phyloP scores from a whole-genome alignment of 1,140 invertebrate genomes.

The Portunus trituberculatus region DNA sequence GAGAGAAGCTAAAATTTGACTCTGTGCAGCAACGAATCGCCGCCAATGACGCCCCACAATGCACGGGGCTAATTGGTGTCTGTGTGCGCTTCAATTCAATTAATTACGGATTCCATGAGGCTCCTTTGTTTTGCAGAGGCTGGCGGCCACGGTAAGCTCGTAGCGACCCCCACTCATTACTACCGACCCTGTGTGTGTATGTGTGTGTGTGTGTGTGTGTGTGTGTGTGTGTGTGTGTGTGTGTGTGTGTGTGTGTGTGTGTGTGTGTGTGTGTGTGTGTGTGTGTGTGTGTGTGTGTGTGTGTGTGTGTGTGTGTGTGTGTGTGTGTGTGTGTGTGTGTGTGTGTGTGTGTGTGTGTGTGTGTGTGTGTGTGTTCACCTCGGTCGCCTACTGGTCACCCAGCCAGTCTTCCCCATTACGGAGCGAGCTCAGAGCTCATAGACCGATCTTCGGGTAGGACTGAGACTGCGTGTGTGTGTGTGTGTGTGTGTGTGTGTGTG shows the following conservation, averaged over 20 bases:
- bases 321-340: no score
- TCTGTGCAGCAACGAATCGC: constrained; percentile 33
- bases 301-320: no score
- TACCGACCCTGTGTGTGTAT: not conserved
- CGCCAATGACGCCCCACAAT: constrained; percentile 51
- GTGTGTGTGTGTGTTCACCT: no score
- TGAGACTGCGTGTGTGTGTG: no score
- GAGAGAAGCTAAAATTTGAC: not conserved
- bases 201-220: not conserved
- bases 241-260: no score
- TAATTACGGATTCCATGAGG: constrained; percentile 67
- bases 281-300: not conserved
- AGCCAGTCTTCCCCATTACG: no score
- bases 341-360: no score
- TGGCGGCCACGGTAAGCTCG: constrained; percentile 56
- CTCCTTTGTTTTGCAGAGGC: constrained; percentile 50
- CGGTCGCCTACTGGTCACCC: no score
- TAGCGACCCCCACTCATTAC: constrained; percentile 59
- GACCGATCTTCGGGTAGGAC: no score
- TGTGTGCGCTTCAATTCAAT: constrained; percentile 71
- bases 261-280: not conserved
- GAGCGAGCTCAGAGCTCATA: no score
- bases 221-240: no score
- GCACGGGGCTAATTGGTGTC: constrained; percentile 64
- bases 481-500: not conserved